Evolutionary conservation across 2,797 vertebrate genomes (phyloP).

Genomic region (Delichon dasypus): DNA sequence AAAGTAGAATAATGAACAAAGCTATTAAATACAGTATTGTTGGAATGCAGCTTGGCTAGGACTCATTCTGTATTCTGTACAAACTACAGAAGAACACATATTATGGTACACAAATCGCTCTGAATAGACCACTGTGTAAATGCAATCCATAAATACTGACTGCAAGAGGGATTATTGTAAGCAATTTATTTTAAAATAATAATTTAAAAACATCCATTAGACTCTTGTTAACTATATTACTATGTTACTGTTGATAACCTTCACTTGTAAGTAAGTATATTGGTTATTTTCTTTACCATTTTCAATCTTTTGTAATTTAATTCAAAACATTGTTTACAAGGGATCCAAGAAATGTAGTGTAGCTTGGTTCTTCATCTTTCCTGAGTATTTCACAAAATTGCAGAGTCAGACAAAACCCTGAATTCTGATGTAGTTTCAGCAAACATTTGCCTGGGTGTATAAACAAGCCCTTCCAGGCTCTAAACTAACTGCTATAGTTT

Average conservation of each 20-base stretch:
- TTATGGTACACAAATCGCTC: not conserved
- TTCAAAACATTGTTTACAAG: not conserved
- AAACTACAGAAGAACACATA: not conserved
- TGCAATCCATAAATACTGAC: not conserved
- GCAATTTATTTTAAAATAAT: conserved; percentile 7
- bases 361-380: not conserved
- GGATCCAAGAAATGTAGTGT: not conserved
- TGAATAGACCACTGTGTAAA: not conserved
- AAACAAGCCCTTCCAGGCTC: not conserved
- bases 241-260: not conserved
- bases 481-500: not conserved
- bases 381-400: not conserved
- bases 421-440: not conserved
- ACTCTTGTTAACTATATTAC: not conserved
- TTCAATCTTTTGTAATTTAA: not conserved
- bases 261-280: not conserved
- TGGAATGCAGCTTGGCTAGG: not conserved
- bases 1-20: not conserved
- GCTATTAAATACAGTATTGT: not conserved
- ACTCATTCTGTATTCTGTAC: not conserved
- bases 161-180: not conserved
- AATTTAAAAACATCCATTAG: conserved; percentile 7
- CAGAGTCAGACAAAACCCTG: not conserved
- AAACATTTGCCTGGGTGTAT: not conserved
- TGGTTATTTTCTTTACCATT: not conserved